Conservation (phyloP, 2,113 vertebrate species). For the Xyliphius kryptos region DNA sequence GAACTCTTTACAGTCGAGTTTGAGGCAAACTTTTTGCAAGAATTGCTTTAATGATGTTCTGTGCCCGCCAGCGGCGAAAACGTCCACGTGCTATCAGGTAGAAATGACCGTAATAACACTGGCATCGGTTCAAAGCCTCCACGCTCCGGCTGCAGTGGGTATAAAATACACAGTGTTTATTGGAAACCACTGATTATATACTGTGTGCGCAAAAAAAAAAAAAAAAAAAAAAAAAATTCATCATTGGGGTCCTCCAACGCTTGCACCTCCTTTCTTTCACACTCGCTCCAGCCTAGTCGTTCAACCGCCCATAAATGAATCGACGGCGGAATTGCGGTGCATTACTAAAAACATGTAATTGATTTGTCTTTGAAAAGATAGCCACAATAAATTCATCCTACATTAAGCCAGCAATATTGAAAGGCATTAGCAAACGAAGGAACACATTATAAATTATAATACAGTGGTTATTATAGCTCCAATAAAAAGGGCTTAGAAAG, state of each 20-base stretch:
- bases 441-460: constrained; percentile 78
- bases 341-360: constrained; percentile 63
- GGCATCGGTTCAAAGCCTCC: constrained; percentile 52
- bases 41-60: constrained; percentile 63
- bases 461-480: constrained; percentile 70
- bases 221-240: constrained; percentile 52
- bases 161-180: constrained; percentile 37
- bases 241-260: too few relatives aligned
- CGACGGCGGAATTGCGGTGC: constrained; percentile 54
- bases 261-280: constrained; percentile 42
- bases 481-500: constrained; percentile 67
- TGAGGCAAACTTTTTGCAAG: constrained; percentile 56
- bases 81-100: constrained; percentile 62
- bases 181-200: constrained; percentile 50
- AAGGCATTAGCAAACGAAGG: constrained; percentile 66
- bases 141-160: constrained; percentile 28
- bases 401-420: constrained; percentile 55
- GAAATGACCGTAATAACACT: constrained; percentile 56
- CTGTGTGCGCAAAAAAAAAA: constrained; percentile 36
- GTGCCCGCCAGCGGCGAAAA: constrained; percentile 55
- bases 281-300: constrained; percentile 50
- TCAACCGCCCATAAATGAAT: constrained; percentile 51
- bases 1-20: constrained; percentile 68
- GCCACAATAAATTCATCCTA: constrained; percentile 64
- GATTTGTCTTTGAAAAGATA: constrained; percentile 67